These are phyloP conservation scores for Sinelater perroti DNA, from an alignment of 2,888 invertebrate species.

Conservation along the genomic window DNA sequence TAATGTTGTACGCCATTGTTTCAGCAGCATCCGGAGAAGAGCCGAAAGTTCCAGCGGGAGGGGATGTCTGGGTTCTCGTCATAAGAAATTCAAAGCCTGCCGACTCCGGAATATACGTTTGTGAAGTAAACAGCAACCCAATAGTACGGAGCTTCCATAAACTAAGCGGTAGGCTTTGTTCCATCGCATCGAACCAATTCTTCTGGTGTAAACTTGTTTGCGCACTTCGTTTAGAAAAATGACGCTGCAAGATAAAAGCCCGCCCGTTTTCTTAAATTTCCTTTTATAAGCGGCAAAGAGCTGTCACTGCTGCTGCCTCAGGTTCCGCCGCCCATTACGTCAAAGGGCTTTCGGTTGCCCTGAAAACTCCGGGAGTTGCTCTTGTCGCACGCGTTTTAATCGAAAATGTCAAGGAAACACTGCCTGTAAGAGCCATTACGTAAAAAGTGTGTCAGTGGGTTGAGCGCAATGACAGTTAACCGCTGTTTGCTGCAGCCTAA, in stretches of 20 bases:
- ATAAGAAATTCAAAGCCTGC: slow-evolving; percentile 74
- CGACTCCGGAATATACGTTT: slow-evolving; percentile 82
- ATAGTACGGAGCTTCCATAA: slow-evolving; percentile 81
- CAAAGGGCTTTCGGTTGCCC: too few relatives aligned
- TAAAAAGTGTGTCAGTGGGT: too few relatives aligned
- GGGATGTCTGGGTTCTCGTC: slow-evolving; percentile 86
- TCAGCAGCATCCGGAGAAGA: slow-evolving; percentile 50
- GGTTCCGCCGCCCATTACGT: too few relatives aligned
- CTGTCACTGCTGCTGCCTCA: background rate
- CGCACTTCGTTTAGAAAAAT: slow-evolving; percentile 13
- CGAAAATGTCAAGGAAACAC: too few relatives aligned
- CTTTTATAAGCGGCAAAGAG: background rate
- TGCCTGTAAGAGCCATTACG: too few relatives aligned
- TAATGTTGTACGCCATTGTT: slow-evolving; percentile 39
- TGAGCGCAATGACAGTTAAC: too few relatives aligned
- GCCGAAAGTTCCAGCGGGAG: slow-evolving; percentile 65
- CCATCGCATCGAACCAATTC: slow-evolving; percentile 18
- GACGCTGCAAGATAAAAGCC: slow-evolving; percentile 4
- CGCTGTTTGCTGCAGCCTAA: too few relatives aligned
- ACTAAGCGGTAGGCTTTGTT: slow-evolving; percentile 70
- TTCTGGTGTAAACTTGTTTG: slow-evolving; percentile 18
- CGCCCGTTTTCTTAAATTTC: slow-evolving; percentile 7
- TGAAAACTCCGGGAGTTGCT: too few relatives aligned
- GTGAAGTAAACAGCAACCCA: slow-evolving; percentile 84
- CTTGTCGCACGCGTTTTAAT: too few relatives aligned